A percentile compares a stretch with the other conserved stretches of the same genome.
Conservation (phyloP, 2,888 invertebrate species). For the Spialia ferax region DNA sequence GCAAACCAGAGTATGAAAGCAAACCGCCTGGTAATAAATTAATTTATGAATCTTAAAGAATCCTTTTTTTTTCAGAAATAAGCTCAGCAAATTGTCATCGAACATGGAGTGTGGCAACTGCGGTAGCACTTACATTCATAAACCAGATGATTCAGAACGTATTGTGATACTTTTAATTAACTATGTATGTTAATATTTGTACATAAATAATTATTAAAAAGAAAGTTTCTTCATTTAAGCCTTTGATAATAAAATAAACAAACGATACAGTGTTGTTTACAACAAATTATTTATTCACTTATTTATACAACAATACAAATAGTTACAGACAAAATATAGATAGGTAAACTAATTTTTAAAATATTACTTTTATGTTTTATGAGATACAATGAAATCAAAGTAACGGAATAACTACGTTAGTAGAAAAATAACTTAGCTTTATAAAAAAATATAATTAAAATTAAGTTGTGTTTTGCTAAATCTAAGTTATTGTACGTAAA, state of each 20-base stretch:
- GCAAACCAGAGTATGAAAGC: too few species aligned
- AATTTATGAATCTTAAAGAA: too few species aligned
- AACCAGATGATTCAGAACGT: slow-evolving; percentile 43
- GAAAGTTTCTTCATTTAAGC: neutral
- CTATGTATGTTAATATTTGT: slow-evolving; percentile 45
- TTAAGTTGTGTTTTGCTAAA: slow-evolving; percentile 7
- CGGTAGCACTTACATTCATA: slow-evolving; percentile 43
- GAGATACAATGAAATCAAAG: slow-evolving; percentile 33
- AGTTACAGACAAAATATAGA: slow-evolving; percentile 33
- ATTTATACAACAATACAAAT: slow-evolving; percentile 33
- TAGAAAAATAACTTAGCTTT: slow-evolving; percentile 35
- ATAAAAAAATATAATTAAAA: slow-evolving; percentile 32
- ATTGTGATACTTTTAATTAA: slow-evolving; percentile 49
- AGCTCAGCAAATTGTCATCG: slow-evolving; percentile 58
- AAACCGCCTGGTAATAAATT: too few species aligned
- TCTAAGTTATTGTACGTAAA: slow-evolving; percentile 1
- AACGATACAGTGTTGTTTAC: slow-evolving; percentile 13
- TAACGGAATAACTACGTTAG: slow-evolving; percentile 31
- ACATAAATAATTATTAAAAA: slow-evolving; percentile 47
- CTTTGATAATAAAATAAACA: neutral
- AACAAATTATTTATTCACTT: slow-evolving; percentile 33
- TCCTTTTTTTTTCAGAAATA: slow-evolving; percentile 63
- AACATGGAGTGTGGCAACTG: slow-evolving; percentile 48
- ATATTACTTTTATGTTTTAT: slow-evolving; percentile 25
- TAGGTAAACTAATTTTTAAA: slow-evolving; percentile 26